Evolutionary conservation across 2,888 invertebrate species (phyloP).

Genomic region (Cephus sareptanus): DNA sequence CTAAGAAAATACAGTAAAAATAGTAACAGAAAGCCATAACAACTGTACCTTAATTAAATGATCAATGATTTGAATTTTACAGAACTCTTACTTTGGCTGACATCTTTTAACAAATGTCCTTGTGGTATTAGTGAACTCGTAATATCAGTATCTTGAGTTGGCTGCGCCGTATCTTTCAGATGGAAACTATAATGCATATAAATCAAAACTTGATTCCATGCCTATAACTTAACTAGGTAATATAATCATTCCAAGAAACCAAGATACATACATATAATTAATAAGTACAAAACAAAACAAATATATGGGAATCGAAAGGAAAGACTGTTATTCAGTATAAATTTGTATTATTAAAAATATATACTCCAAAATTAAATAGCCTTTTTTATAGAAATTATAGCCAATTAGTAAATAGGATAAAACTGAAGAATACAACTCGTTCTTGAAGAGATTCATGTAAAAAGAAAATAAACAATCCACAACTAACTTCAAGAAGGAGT

Average conservation of each 20-base stretch:
- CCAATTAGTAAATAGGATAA: not conserved
- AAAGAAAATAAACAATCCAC: no score
- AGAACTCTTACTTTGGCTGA: not conserved
- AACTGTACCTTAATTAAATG: not conserved
- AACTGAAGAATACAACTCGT: no score
- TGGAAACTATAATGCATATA: not conserved
- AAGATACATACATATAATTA: not conserved
- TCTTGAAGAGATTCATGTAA: no score
- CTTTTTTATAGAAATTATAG: not conserved
- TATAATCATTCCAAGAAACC: not conserved
- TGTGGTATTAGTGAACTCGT: slow-evolving; percentile 18
- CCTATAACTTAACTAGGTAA: not conserved
- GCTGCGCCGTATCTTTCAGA: slow-evolving; percentile 7
- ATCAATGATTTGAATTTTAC: not conserved
- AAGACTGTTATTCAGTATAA: not conserved
- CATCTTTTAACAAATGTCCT: not conserved
- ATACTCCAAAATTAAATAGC: no score
- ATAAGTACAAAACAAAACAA: not conserved
- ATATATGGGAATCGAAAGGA: not conserved
- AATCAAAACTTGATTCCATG: not conserved
- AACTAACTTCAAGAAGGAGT: no score
- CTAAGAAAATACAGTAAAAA: not conserved
- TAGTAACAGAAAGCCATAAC: not conserved
- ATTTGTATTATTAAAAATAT: not conserved
- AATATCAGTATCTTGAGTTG: slow-evolving; percentile 19